A percentile compares a stretch with the other conserved stretches of the same genome.
phyloP scores from a whole-genome alignment of 2,113 vertebrate genomes.

The Pterocles burchelli region DNA sequence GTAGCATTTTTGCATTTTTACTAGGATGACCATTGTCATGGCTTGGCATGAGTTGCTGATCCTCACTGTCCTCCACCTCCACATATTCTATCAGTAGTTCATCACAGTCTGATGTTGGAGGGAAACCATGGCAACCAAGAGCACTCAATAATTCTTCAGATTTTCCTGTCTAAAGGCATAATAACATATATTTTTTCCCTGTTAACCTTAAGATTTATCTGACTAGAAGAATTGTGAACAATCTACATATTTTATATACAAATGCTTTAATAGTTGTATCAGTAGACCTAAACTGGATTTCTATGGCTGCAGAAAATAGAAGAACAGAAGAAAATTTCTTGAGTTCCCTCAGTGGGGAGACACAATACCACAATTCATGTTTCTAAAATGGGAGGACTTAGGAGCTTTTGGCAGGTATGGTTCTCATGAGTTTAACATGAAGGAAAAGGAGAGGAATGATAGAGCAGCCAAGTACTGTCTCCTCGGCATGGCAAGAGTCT shows the following conservation, averaged over 20 bases:
- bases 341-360: not conserved
- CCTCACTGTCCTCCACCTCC: constrained; percentile 85
- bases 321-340: not conserved
- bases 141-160: constrained; percentile 85
- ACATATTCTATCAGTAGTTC: constrained; percentile 90
- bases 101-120: constrained; percentile 83
- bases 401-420: not conserved
- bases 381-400: not conserved
- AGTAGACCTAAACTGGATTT: not conserved
- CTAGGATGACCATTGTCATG: constrained; percentile 62
- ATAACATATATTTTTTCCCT: constrained; percentile 25
- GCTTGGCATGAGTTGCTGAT: constrained; percentile 78
- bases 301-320: not conserved
- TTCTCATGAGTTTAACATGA: not conserved
- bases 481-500: not conserved
- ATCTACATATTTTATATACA: not conserved
- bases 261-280: not conserved
- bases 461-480: not conserved
- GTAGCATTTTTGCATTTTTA: constrained; percentile 58
- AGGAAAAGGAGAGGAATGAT: not conserved
- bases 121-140: constrained; percentile 86
- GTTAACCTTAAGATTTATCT: not conserved
- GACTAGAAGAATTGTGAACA: not conserved
- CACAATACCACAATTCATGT: not conserved
- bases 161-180: constrained; percentile 80